Evolutionary conservation across 2,888 invertebrate genomes (phyloP).

Genomic region (Gymnocheta viridis): DNA sequence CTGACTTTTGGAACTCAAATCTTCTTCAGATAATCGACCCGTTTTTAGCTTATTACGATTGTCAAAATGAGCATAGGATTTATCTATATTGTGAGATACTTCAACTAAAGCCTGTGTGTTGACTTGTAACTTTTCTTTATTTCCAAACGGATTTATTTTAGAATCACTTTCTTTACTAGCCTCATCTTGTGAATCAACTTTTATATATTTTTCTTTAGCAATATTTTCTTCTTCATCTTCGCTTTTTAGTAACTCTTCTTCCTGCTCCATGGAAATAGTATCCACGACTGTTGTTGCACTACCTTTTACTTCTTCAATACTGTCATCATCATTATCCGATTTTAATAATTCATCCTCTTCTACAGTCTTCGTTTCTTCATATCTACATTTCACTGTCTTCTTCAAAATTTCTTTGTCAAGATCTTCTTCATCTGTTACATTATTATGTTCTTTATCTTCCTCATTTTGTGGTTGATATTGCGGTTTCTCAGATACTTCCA

Average conservation of each 20-base stretch:
- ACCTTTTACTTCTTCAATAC: not conserved
- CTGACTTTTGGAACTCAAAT: conserved; percentile 50
- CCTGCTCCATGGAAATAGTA: conserved; percentile 64
- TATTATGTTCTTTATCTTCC: conserved; percentile 3
- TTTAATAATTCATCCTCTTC: conserved; percentile 67
- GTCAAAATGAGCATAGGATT: not conserved
- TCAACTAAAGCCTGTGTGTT: not conserved
- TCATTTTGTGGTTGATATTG: conserved; percentile 36
- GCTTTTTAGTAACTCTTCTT: conserved; percentile 69
- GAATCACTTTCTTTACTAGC: not conserved
- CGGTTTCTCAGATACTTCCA: conserved; percentile 6
- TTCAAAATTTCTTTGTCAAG: conserved; percentile 28
- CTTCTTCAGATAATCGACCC: not conserved
- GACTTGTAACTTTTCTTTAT: conserved; percentile 9
- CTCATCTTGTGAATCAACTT: not conserved
- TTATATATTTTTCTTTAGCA: not conserved
- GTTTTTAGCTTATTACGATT: conserved; percentile 17
- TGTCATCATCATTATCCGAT: conserved; percentile 55
- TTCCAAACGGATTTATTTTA: conserved; percentile 43
- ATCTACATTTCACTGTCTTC: conserved; percentile 19
- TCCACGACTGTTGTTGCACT: not conserved
- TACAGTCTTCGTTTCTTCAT: conserved; percentile 22
- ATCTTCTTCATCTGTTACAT: conserved; percentile 11
- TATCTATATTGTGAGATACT: not conserved
- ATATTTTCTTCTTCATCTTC: conserved; percentile 53